A percentile compares a stretch with the other conserved stretches of the same genome.
phyloP scores from a whole-genome alignment of 1,140 invertebrate genomes.

The Sycobia sp. region DNA sequence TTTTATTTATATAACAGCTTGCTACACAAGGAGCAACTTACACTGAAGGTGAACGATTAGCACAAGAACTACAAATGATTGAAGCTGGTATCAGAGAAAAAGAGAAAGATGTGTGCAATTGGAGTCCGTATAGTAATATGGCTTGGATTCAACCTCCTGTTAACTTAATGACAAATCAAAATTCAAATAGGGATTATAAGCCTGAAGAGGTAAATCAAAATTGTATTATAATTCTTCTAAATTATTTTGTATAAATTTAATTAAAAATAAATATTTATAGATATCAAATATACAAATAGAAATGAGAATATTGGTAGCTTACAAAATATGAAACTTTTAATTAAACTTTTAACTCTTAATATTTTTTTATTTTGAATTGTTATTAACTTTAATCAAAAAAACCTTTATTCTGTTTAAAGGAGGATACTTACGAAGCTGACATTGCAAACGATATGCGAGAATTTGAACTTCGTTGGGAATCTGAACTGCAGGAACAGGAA shows the following conservation, averaged over 20 bases:
- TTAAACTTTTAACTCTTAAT: no score
- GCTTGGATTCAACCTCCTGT: slow-evolving; percentile 53
- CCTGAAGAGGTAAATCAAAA: slow-evolving; percentile 48
- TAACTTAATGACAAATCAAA: slow-evolving; percentile 49
- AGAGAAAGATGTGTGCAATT: slow-evolving; percentile 68
- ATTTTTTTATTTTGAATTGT: not conserved
- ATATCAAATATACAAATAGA: no score
- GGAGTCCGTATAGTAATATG: slow-evolving; percentile 55
- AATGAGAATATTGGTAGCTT: not conserved
- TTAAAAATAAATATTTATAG: no score
- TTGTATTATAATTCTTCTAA: no score
- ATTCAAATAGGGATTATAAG: slow-evolving; percentile 52
- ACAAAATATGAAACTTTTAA: no score
- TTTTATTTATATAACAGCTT: slow-evolving; percentile 44
- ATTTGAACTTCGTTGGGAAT: slow-evolving; percentile 69
- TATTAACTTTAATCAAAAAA: no score
- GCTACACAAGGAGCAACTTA: slow-evolving; percentile 62
- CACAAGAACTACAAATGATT: slow-evolving; percentile 70
- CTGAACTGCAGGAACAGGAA: slow-evolving; percentile 71
- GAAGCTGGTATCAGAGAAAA: slow-evolving; percentile 72
- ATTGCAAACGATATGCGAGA: slow-evolving; percentile 73
- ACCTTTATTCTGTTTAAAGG: slow-evolving; percentile 46
- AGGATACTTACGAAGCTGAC: slow-evolving; percentile 70
- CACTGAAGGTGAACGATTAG: slow-evolving; percentile 65
- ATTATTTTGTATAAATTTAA: no score